Conservation (phyloP, 2,888 invertebrate genomes). For the Cheilosia impressa region DNA sequence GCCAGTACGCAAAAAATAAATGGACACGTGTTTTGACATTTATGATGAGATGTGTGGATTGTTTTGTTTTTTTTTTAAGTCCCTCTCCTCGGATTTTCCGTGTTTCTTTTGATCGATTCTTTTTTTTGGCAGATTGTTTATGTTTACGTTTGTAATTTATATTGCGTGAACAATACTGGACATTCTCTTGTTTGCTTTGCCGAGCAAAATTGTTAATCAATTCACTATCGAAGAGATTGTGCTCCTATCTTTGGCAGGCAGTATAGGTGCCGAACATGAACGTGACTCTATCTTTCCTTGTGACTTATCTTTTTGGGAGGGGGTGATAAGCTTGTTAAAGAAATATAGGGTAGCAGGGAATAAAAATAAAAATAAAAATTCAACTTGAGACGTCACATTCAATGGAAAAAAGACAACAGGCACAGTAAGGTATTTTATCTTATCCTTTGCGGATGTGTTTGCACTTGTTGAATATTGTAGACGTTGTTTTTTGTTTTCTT, state of each 20-base stretch:
- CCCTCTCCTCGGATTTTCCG: neutral
- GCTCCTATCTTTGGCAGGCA: constrained; percentile 17
- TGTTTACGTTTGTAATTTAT: constrained; percentile 52
- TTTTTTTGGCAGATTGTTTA: constrained; percentile 58
- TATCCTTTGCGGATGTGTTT: constrained; percentile 69
- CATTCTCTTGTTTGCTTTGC: constrained; percentile 2
- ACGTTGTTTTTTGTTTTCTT: constrained; percentile 18
- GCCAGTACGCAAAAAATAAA: constrained; percentile 32
- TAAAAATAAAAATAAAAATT: neutral
- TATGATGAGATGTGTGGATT: constrained; percentile 67
- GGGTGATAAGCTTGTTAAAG: constrained; percentile 58
- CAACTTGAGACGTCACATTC: constrained; percentile 44
- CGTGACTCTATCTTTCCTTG: constrained; percentile 48
- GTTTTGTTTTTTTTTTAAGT: constrained; percentile 55
- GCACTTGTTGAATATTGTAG: constrained; percentile 67
- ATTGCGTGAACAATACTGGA: constrained; percentile 35
- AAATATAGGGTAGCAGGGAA: constrained; percentile 10
- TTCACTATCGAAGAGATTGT: constrained; percentile 20
- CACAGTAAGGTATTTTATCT: constrained; percentile 59
- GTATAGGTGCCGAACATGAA: constrained; percentile 34
- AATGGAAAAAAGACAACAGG: constrained; percentile 35
- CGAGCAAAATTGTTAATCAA: constrained; percentile 22
- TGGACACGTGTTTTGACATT: constrained; percentile 72
- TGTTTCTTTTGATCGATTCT: constrained; percentile 29
- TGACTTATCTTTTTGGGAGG: constrained; percentile 57